Conservation (phyloP, 1,140 invertebrate species). For the Brachionus asplanchnoidis region DNA sequence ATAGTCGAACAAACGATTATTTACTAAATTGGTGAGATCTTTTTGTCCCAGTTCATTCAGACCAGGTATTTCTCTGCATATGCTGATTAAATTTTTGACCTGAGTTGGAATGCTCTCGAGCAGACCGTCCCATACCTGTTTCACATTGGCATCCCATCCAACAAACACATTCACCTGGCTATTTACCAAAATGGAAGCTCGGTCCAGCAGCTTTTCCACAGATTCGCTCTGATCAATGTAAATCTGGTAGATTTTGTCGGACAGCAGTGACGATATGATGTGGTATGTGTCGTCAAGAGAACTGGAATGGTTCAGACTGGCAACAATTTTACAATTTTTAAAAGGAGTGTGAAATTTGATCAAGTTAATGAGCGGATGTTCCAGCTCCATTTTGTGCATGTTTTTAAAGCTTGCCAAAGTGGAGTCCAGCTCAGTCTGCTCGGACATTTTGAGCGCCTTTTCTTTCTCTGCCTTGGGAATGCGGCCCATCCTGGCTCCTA, state of each 20-base stretch:
- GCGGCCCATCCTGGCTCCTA: constrained; percentile 49
- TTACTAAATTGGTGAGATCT: constrained; percentile 23
- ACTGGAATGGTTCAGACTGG: background rate
- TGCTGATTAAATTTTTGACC: background rate
- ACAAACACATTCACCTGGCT: background rate
- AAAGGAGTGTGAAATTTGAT: constrained; percentile 7
- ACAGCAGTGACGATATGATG: background rate
- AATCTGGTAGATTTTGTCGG: constrained; percentile 9
- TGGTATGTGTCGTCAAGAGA: background rate
- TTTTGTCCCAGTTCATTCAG: background rate
- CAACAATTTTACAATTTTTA: background rate
- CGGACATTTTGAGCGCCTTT: background rate
- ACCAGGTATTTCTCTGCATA: constrained; percentile 21
- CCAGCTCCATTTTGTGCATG: background rate
- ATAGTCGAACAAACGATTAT: constrained; percentile 40
- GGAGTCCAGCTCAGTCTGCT: background rate
- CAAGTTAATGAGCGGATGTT: background rate
- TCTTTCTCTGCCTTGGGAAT: constrained; percentile 49
- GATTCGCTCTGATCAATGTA: background rate
- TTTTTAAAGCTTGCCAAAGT: background rate
- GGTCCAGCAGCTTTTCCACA: background rate
- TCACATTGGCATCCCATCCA: background rate
- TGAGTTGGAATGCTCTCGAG: background rate
- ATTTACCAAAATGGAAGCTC: background rate
- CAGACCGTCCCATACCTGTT: constrained; percentile 29